phyloP scores from a whole-genome alignment of 1,140 invertebrate genomes.

The Philotrypesis tridentata region DNA sequence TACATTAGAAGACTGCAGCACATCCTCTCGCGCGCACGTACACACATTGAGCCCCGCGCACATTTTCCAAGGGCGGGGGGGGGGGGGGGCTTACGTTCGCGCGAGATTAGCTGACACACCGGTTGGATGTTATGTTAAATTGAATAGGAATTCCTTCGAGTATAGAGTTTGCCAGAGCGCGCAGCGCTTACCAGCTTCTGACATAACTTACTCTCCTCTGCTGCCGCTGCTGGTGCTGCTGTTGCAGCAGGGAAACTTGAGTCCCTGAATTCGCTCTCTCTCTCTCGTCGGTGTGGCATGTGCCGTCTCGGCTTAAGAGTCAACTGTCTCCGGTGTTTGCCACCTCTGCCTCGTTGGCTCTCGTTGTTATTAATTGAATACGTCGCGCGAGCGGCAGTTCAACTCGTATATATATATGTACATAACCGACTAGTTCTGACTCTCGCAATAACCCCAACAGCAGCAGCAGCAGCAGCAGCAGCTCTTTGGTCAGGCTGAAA shows the following conservation, averaged over 20 bases:
- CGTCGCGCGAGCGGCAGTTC: background rate
- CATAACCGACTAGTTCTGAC: too few relatives aligned
- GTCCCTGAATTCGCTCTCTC: conserved; percentile 34
- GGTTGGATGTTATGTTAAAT: conserved; percentile 53
- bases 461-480: too few relatives aligned
- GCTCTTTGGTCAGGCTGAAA: too few relatives aligned
- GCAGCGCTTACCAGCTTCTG: conserved; percentile 29
- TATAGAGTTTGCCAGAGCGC: conserved; percentile 52
- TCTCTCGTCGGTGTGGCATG: conserved; percentile 43
- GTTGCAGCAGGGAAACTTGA: conserved; percentile 46
- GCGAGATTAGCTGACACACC: conserved; percentile 42
- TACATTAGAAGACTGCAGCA: background rate
- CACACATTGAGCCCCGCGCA: background rate
- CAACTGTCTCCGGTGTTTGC: background rate
- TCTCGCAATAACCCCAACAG: too few relatives aligned
- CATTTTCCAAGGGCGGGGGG: background rate
- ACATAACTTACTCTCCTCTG: conserved; percentile 53
- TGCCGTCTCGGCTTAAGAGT: conserved; percentile 28
- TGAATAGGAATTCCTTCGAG: conserved; percentile 57
- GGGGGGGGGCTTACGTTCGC: background rate
- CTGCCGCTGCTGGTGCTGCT: background rate
- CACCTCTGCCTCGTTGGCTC: background rate
- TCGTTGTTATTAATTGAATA: conserved; percentile 10
- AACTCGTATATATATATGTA: background rate
- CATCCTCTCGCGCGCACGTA: background rate